Evolutionary conservation across 2,888 invertebrate species (phyloP).

Genomic region (Plagodis dolabraria): DNA sequence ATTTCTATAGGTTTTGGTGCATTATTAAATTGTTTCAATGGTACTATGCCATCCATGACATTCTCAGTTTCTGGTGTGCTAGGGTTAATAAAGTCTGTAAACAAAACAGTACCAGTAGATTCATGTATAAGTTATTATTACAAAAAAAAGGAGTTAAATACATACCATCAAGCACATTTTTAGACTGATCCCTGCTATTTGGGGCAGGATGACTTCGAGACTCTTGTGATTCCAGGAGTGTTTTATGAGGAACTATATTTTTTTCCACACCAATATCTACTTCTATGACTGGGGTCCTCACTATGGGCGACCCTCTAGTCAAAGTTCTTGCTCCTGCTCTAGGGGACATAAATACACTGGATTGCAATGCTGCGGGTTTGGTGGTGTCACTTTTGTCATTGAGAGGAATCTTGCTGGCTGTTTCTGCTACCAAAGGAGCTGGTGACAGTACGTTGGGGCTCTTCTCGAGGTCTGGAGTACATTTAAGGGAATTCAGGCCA

Average conservation of each 20-base stretch:
- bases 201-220: background rate
- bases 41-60: constrained; percentile 75
- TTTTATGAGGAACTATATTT: constrained; percentile 40
- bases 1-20: constrained; percentile 67
- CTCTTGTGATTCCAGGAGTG: constrained; percentile 12
- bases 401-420: constrained; percentile 33
- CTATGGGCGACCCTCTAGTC: constrained; percentile 44
- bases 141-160: constrained; percentile 1
- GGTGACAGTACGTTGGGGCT: constrained; percentile 33
- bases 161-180: constrained; percentile 58
- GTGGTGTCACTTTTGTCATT: constrained; percentile 11
- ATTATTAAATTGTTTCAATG: constrained; percentile 55
- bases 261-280: constrained; percentile 42
- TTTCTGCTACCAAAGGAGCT: constrained; percentile 38
- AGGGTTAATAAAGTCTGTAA: constrained; percentile 65
- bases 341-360: constrained; percentile 59
- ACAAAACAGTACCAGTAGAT: background rate
- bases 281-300: constrained; percentile 47
- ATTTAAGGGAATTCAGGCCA: constrained; percentile 30
- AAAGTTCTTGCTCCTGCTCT: constrained; percentile 48
- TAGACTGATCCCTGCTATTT: constrained; percentile 11
- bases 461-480: constrained; percentile 30
- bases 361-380: constrained; percentile 6
- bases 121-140: background rate
- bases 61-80: constrained; percentile 66